Evolutionary conservation across 2,888 invertebrate genomes (phyloP).

Genomic region (Arge pagana): DNA sequence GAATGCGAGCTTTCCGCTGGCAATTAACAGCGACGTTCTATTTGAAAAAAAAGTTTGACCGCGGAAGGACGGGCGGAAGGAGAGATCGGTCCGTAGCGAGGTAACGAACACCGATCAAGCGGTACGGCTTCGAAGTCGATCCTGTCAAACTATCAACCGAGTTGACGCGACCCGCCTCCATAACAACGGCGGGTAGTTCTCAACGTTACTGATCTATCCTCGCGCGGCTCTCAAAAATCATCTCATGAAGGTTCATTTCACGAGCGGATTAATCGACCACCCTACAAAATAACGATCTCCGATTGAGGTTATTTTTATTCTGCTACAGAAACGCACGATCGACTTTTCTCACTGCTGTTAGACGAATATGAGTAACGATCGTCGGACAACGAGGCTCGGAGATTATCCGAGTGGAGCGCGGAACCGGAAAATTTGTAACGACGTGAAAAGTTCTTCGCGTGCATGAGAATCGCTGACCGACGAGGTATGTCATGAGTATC

Average conservation of each 20-base stretch:
- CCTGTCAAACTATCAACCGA: conserved; percentile 43
- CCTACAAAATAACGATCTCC: no score
- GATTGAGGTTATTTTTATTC: no score
- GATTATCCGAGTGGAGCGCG: not conserved
- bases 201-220: no score
- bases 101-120: no score
- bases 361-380: not conserved
- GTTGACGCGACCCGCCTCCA: conserved; percentile 40
- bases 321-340: not conserved
- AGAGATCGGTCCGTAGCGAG: no score
- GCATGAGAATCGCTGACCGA: conserved; percentile 16
- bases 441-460: not conserved
- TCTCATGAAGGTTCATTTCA: no score
- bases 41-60: conserved; percentile 27
- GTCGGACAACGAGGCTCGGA: not conserved
- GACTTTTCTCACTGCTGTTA: not conserved
- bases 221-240: no score
- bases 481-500: conserved; percentile 12
- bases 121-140: conserved; percentile 37
- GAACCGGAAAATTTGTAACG: not conserved
- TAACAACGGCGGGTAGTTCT: conserved; percentile 29
- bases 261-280: no score
- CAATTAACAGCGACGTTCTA: conserved; percentile 36
- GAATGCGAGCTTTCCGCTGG: conserved; percentile 27
- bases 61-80: conserved; percentile 27